Evolutionary conservation across 2,888 invertebrate genomes (phyloP).

Genomic region (Dendrolimus pini): DNA sequence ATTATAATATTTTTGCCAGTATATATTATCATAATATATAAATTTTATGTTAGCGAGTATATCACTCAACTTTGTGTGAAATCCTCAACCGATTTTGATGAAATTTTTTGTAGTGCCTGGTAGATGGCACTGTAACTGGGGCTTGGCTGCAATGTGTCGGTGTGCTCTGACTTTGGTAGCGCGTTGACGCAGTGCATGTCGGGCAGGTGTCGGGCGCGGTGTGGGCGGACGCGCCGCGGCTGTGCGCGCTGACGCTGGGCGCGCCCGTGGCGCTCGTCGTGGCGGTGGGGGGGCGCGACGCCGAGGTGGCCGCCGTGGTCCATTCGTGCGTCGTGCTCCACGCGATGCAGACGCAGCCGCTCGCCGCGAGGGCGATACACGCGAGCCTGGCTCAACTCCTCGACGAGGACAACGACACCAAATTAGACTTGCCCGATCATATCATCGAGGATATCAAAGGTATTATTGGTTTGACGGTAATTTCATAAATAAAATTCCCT

Average conservation of each 20-base stretch:
- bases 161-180: no score
- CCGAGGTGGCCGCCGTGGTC: slow-evolving; percentile 82
- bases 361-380: slow-evolving; percentile 85
- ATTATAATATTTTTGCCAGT: no score
- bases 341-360: slow-evolving; percentile 88
- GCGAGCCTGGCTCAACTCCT: slow-evolving; percentile 74
- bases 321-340: slow-evolving; percentile 91
- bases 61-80: no score
- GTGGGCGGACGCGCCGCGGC: slow-evolving; percentile 91
- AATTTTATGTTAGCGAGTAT: no score
- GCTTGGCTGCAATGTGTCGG: no score
- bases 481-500: no score
- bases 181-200: no score
- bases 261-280: slow-evolving; percentile 85
- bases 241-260: slow-evolving; percentile 89
- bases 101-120: neutral
- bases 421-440: slow-evolving; percentile 68
- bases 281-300: slow-evolving; percentile 92
- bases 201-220: slow-evolving; percentile 81
- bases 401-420: slow-evolving; percentile 52
- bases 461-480: slow-evolving; percentile 16
- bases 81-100: no score
- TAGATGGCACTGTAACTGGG: no score
- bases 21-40: no score
- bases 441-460: slow-evolving; percentile 87